Conservation (phyloP, 2,113 vertebrate genomes). For the Channa argus region DNA sequence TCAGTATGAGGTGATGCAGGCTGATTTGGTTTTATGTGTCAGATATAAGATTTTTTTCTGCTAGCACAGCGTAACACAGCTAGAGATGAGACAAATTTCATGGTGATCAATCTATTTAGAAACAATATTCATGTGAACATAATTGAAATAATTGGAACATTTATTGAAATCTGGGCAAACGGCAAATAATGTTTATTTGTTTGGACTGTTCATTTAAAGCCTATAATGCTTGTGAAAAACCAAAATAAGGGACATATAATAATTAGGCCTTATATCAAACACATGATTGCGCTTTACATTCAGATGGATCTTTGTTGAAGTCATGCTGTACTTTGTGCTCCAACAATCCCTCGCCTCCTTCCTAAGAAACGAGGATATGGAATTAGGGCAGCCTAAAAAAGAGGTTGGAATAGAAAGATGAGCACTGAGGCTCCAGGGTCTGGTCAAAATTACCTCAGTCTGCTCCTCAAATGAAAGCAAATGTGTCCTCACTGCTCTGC, state of each 20-base stretch:
- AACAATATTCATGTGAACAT: no score
- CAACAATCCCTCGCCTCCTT: slow-evolving; percentile 28
- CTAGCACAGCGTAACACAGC: no score
- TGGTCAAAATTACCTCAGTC: slow-evolving; percentile 66
- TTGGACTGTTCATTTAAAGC: not conserved
- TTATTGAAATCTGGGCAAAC: not conserved
- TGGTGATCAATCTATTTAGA: no score
- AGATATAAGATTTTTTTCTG: no score
- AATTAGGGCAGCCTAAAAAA: slow-evolving; percentile 75
- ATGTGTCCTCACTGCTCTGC: slow-evolving; percentile 47
- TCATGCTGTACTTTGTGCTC: slow-evolving; percentile 24
- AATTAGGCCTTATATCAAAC: slow-evolving; percentile 1
- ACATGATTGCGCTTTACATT: slow-evolving; percentile 6
- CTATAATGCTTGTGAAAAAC: no score
- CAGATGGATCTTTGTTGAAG: slow-evolving; percentile 12
- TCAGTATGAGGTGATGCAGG: no score
- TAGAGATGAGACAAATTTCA: no score
- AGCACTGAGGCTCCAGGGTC: slow-evolving; percentile 62
- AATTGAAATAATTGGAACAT: no score
- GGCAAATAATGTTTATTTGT: no score
- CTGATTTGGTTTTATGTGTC: no score
- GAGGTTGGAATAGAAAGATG: slow-evolving; percentile 71
- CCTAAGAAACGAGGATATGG: slow-evolving; percentile 66
- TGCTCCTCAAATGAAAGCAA: slow-evolving; percentile 65
- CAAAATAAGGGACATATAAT: not conserved